Base-by-base conservation (phyloP, 2,113 vertebrate species). In the Trogon surrucura region DNA sequence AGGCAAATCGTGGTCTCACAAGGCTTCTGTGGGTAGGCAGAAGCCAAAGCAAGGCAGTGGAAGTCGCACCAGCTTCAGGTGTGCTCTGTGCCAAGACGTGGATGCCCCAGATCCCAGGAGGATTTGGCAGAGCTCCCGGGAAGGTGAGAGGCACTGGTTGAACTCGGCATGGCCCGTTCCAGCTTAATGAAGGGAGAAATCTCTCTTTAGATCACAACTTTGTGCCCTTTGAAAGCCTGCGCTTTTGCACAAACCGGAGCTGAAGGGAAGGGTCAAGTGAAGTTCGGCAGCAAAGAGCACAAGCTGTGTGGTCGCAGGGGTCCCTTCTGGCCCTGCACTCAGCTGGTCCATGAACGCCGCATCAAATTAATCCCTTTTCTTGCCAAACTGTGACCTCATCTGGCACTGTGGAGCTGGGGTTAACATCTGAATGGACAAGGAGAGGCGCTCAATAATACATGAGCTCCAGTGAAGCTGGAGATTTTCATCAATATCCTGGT, bases 211-310 rank as follows among this genome's bases (percentile, higher is more conserved):
- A 70, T 57, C 21, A 44, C 23, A 75, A 18, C 11, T 4, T 19
- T 8, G 4, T 41, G 61, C 41, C 38, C 74, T 72, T 70, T 45
- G 50, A 34, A 78, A 77, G 65, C 32, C 50, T 64, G 27, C 41
- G 44, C 27, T 61, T 64, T 61, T 77, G 45, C 64, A 38, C 23
- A 9, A 50, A n/a, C 5, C 13, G 45, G 34, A 85, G 38, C 47
- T 41, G 14, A 12, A 34, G 82, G 65, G 50, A 36, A 10, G 0
- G 9, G 6, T 13, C 0, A 1, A 36, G 10, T 67, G 51, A 58
- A 58, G 29, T 6, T 86, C 29, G 44, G 36, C 11, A 22, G 65
- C 1, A 3, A 23, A 32, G 48, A n/a, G 13, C 47, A 21, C 7
- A 17, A 13, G 32, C 51, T 84, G 72, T n/a, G 3, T 27, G 54